Conservation (phyloP, 2,888 invertebrate species). For the Trachelus stipa region DNA sequence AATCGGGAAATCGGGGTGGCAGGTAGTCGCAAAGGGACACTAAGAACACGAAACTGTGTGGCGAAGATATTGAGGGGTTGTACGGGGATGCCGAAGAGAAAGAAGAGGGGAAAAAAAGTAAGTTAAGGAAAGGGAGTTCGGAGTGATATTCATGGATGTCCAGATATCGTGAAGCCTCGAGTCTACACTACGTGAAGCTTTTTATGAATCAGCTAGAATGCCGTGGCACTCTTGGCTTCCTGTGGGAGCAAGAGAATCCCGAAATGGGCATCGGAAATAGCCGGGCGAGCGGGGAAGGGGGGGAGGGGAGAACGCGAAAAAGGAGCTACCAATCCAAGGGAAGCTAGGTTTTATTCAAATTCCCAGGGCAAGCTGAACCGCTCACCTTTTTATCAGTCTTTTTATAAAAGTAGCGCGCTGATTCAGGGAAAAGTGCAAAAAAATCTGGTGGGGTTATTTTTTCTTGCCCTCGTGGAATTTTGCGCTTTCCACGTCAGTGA, state of each 20-base stretch:
- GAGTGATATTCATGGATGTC: background rate
- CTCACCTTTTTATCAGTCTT: slow-evolving; percentile 1
- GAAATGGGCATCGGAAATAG: background rate
- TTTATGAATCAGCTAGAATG: background rate
- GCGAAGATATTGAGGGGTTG: background rate
- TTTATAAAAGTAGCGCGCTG: background rate
- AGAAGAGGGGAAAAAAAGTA: background rate
- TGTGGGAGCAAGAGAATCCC: background rate
- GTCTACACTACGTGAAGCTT: background rate
- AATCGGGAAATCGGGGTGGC: background rate
- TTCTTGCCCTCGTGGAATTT: background rate
- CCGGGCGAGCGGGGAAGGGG: accelerated
- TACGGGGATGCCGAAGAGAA: background rate
- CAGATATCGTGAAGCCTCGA: background rate
- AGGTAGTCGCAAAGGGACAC: background rate
- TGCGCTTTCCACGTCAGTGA: background rate
- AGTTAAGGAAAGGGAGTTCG: background rate
- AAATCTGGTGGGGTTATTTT: background rate
- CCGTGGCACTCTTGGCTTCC: background rate
- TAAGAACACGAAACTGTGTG: background rate
- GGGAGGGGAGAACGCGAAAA: background rate
- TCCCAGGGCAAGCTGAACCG: slow-evolving; percentile 16
- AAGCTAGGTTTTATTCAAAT: slow-evolving; percentile 38
- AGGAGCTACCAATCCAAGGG: background rate
- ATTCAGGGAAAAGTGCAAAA: slow-evolving; percentile 4